phyloP scores from a whole-genome alignment of 2,113 vertebrate species.

The Psammodynastes pulverulentus region DNA sequence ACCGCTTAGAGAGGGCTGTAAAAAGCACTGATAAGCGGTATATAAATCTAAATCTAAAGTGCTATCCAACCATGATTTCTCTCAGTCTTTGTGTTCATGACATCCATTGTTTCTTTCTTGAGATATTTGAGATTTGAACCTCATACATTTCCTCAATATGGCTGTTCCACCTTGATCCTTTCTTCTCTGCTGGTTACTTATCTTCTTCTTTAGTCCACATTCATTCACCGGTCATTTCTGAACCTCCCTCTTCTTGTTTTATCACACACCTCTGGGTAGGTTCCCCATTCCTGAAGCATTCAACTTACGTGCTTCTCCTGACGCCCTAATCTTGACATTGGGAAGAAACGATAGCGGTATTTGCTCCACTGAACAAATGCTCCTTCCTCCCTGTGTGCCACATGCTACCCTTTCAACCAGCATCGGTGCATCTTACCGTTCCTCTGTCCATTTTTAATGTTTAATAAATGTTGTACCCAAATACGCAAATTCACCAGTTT shows the following conservation, averaged over 20 bases:
- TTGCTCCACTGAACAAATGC: neutral
- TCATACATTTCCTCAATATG: neutral
- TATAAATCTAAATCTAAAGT: too few species aligned
- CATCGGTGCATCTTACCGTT: neutral
- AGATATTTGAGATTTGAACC: neutral
- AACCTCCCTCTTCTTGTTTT: neutral
- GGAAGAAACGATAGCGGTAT: neutral
- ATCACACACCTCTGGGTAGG: neutral
- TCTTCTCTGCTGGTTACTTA: neutral
- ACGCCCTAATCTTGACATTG: neutral
- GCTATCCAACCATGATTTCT: neutral
- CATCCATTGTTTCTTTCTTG: neutral
- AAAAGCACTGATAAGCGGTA: too few species aligned
- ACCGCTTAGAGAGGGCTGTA: too few species aligned
- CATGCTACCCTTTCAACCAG: neutral
- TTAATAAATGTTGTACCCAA: neutral
- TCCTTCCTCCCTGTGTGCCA: neutral
- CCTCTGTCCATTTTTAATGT: neutral
- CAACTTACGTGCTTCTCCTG: neutral
- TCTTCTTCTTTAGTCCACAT: neutral
- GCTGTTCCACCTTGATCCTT: neutral
- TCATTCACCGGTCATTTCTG: neutral
- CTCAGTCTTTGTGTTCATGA: neutral
- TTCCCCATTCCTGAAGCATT: neutral
- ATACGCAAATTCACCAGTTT: neutral